Evolutionary conservation across 2,797 vertebrate species (phyloP).

Genomic region (Enteromius mattozi): DNA sequence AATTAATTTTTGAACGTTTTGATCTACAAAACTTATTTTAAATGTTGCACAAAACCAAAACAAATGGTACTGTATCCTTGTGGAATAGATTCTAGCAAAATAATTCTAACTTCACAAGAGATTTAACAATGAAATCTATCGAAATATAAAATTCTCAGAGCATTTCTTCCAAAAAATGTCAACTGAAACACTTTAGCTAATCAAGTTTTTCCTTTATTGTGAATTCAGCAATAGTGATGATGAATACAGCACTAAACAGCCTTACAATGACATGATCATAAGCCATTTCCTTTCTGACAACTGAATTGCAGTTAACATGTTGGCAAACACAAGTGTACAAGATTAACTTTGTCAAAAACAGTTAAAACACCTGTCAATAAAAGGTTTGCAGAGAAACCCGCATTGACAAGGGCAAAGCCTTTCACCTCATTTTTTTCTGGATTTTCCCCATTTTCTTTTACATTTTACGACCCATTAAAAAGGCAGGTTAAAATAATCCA

Average conservation of each 20-base stretch:
- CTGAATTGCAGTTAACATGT: constrained; percentile 63
- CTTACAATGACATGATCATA: constrained; percentile 68
- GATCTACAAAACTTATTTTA: neutral
- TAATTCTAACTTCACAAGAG: neutral
- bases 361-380: constrained; percentile 62
- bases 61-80: neutral
- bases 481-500: constrained; percentile 38
- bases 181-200: constrained; percentile 55
- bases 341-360: constrained; percentile 37
- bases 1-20: neutral
- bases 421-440: constrained; percentile 5
- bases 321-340: constrained; percentile 53
- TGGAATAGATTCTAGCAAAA: neutral
- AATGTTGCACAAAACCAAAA: neutral
- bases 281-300: constrained; percentile 63
- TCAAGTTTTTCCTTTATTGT: constrained; percentile 81
- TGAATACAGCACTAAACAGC: constrained; percentile 69
- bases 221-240: constrained; percentile 78
- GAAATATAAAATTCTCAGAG: neutral
- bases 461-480: constrained; percentile 15
- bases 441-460: neutral
- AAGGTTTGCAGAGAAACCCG: constrained; percentile 20
- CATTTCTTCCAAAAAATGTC: neutral
- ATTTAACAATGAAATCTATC: neutral
- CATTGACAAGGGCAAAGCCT: constrained; percentile 62